These are phyloP conservation scores for Aphrophora alni DNA, from an alignment of 2,888 invertebrate species.

Conservation along the genomic window DNA sequence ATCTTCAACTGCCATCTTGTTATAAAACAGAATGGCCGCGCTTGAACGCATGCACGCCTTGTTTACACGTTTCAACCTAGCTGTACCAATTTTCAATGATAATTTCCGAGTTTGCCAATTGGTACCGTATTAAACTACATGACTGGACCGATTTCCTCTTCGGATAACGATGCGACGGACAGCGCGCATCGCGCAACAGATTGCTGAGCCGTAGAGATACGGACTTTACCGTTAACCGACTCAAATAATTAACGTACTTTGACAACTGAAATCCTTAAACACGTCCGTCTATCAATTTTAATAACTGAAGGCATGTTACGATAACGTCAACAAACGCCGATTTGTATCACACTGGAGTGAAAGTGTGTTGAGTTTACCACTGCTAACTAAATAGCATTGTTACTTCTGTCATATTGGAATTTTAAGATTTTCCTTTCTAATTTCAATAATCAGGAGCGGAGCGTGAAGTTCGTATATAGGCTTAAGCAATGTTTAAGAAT, in stretches of 20 bases:
- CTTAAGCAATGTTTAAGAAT: too few relatives aligned
- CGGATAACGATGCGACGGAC: not conserved
- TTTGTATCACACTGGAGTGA: not conserved
- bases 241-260: not conserved
- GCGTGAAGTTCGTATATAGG: not conserved
- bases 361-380: not conserved
- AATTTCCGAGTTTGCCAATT: not conserved
- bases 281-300: not conserved
- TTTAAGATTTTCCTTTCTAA: not conserved
- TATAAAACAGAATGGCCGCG: not conserved
- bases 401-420: not conserved
- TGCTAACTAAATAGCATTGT: not conserved
- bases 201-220: too few relatives aligned
- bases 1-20: not conserved
- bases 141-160: not conserved
- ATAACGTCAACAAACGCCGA: not conserved
- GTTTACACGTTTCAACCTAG: not conserved
- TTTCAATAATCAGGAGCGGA: not conserved
- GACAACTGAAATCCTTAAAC: not conserved
- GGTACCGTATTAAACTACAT: not conserved
- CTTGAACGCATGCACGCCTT: not conserved
- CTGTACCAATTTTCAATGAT: not conserved
- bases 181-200: not conserved
- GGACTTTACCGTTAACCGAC: not conserved
- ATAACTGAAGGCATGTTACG: not conserved